Percentiles rank a stretch among this genome's conserved stretches.
These are phyloP conservation scores for Morelia viridis DNA, from an alignment of 2,797 vertebrate genomes.

Conservation along the genomic window DNA sequence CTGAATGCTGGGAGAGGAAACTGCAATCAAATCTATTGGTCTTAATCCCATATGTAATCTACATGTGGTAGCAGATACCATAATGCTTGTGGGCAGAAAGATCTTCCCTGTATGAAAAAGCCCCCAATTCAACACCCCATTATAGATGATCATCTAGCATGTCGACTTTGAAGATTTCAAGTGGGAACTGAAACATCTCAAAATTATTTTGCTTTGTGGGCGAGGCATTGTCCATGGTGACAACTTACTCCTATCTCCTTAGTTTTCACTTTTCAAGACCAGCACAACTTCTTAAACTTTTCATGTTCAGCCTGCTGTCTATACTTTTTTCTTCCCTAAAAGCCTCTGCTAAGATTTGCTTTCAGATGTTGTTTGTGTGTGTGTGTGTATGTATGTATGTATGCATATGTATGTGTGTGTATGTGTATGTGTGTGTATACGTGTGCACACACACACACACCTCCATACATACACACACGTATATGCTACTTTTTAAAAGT, in stretches of 20 bases:
- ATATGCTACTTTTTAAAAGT: neutral
- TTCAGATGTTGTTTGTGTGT: neutral
- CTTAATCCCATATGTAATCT: neutral
- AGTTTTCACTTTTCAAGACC: neutral
- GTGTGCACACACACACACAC: neutral
- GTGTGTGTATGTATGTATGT: too few relatives aligned
- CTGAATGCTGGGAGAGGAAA: neutral
- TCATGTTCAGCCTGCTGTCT: neutral
- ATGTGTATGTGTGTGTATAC: too few relatives aligned
- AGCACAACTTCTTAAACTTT: neutral
- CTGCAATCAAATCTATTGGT: neutral
- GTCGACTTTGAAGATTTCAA: neutral
- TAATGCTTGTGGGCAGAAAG: neutral
- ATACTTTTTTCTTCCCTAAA: neutral
- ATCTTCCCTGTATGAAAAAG: neutral
- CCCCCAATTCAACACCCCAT: neutral
- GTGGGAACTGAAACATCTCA: neutral
- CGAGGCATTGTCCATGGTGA: neutral
- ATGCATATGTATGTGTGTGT: neutral
- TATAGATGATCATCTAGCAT: neutral
- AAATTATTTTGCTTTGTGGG: neutral
- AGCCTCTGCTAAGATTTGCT: neutral
- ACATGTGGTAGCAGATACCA: neutral
- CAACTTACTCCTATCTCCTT: neutral
- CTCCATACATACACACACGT: neutral